These are phyloP conservation scores for Diarsia rubi DNA, from an alignment of 2,888 invertebrate genomes.

Conservation along the genomic window DNA sequence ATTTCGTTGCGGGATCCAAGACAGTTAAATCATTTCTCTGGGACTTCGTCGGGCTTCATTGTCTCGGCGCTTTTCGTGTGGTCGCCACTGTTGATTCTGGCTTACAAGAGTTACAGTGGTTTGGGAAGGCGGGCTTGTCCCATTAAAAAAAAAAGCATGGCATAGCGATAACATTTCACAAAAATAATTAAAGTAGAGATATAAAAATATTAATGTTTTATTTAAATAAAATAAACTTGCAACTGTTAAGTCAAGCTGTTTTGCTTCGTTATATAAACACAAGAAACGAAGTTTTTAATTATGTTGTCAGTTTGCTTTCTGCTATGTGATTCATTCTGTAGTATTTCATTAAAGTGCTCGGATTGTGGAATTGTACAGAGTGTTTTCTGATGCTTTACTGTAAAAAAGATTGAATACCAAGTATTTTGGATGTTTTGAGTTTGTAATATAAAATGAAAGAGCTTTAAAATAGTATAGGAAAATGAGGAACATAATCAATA, in stretches of 20 bases:
- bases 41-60: too few relatives aligned
- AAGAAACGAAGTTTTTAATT: conserved; percentile 46
- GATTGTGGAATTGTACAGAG: background rate
- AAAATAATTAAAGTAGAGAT: conserved; percentile 2
- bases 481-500: background rate
- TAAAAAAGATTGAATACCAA: background rate
- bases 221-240: conserved; percentile 13
- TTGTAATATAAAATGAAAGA: too few relatives aligned
- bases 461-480: background rate
- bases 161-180: background rate
- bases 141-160: too few relatives aligned
- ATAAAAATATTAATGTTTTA: background rate
- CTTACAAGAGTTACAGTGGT: too few relatives aligned
- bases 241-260: conserved; percentile 24
- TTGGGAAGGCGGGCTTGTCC: too few relatives aligned
- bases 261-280: conserved; percentile 32
- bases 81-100: too few relatives aligned
- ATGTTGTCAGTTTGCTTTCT: conserved; percentile 41
- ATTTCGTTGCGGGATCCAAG: too few relatives aligned
- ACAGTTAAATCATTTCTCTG: too few relatives aligned
- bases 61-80: too few relatives aligned
- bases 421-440: background rate
- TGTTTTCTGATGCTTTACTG: background rate
- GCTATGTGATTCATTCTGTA: conserved; percentile 29
- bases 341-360: conserved; percentile 36